Percentiles rank a stretch among this genome's conserved stretches.
Conservation (phyloP, 1,140 invertebrate genomes). For the Scaptomyza graminum region DNA sequence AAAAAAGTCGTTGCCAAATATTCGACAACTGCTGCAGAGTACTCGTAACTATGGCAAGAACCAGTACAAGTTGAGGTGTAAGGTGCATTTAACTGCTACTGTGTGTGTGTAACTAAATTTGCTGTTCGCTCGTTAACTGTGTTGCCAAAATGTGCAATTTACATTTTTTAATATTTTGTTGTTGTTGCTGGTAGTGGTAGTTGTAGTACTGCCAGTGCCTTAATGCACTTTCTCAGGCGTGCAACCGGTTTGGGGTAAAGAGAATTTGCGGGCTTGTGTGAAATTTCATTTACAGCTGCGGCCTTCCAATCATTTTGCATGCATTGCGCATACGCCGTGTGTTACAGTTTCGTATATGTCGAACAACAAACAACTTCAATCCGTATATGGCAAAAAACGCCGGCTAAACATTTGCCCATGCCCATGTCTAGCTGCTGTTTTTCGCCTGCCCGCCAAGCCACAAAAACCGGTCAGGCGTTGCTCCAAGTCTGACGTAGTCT, state of each 20-base stretch:
- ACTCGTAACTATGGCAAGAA: conserved; percentile 61
- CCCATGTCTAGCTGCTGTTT: conserved; percentile 30
- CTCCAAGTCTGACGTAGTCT: conserved; percentile 45
- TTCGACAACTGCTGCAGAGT: conserved; percentile 43
- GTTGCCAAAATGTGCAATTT: conserved; percentile 64
- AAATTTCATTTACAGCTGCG: conserved; percentile 60
- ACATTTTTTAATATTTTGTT: conserved; percentile 57
- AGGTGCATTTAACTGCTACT: conserved; percentile 34
- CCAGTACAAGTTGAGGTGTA: conserved; percentile 62
- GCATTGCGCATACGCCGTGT: conserved; percentile 75
- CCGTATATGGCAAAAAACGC: conserved; percentile 17
- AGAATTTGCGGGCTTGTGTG: conserved; percentile 43
- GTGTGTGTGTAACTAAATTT: conserved; percentile 6
- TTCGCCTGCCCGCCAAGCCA: conserved; percentile 7
- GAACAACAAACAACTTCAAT: conserved; percentile 20
- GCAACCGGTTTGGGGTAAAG: conserved; percentile 41
- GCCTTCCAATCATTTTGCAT: conserved; percentile 67
- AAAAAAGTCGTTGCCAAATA: conserved; percentile 69
- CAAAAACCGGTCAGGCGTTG: conserved; percentile 50
- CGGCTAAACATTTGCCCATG: conserved; percentile 30
- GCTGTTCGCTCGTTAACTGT: background rate
- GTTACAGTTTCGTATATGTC: conserved; percentile 48
- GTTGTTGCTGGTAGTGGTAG: conserved; percentile 6
- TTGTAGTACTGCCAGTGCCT: conserved; percentile 35
- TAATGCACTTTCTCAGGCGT: conserved; percentile 74